Evolutionary conservation across 1,140 invertebrate genomes (phyloP), one percentile per base, ranked within the genome.

Genomic region (Drosophila persimilis): DNA sequence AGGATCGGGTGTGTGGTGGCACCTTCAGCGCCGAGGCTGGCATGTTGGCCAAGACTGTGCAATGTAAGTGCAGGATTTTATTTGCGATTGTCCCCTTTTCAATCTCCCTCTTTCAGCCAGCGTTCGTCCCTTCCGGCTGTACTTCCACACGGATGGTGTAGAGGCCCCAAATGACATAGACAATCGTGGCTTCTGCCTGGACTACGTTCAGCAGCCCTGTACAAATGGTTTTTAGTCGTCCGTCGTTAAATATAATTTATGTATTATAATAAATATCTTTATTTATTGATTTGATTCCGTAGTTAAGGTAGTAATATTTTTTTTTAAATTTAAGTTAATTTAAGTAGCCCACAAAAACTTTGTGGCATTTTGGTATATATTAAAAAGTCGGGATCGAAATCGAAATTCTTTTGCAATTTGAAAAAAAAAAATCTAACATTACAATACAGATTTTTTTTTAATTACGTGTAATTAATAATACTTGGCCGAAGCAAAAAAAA

Each of bases 131-230:
- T 97, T 97, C 67, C 92, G 95, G n/a, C 83, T 97, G 2, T 93
- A 94, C 67, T 96, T 95, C 71, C 96, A 97, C 69, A 95, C 95
- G 0, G 95, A 97, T 89, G 93, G 93, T 31, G 93, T 94, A 0
- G 96, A 97, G 90, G 93, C 94, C 0, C 95, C 95, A 0, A 93
- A 93, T 3, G 96, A 96, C 73, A 91, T 94, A 0, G 95, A 93
- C 47, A 96, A 97, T 88, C 92, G 95, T 70, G 96, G 96, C 2
- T 97, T 96, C 80, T 97, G 96, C 72, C 89, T 97, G 1, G 95
- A 96, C 83, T 97, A 96, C 74, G 93, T 96, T 3, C 96, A 97
- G 90, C 96, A 97, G 80, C 96, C 96, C 0, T 97, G 96, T 79
- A 96, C 95, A 45, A 95, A 94, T 84, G 91, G 90, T 0, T 91